Conservation (phyloP, 2,113 vertebrate genomes). For the Solenodon paradoxus region DNA sequence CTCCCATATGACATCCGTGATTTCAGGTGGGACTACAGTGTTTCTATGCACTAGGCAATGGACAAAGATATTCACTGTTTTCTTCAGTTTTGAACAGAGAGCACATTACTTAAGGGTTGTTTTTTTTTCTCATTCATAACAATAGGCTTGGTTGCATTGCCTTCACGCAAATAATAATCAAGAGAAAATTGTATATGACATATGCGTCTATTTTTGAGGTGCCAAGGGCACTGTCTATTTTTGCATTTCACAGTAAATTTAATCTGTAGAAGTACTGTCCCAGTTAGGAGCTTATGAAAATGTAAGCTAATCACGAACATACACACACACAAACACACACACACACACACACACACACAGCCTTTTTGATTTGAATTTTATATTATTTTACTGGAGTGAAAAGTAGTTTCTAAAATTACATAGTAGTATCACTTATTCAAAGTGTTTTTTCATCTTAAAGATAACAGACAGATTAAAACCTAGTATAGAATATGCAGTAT, state of each 20-base stretch:
- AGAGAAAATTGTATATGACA: neutral
- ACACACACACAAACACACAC: too few relatives aligned
- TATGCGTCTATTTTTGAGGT: neutral
- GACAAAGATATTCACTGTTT: rapidly evolving
- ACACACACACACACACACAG: rapidly evolving
- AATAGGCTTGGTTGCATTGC: neutral
- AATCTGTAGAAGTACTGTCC: neutral
- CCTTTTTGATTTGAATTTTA: neutral
- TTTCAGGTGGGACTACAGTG: constrained; percentile 32
- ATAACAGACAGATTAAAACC: neutral
- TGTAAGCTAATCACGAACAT: neutral
- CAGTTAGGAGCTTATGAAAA: neutral
- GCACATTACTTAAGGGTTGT: neutral
- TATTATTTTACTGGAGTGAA: neutral
- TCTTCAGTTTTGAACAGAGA: neutral
- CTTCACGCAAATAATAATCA: neutral
- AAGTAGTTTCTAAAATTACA: neutral
- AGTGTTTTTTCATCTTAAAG: neutral
- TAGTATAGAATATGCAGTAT: neutral
- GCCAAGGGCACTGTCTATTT: neutral
- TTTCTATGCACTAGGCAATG: rapidly evolving
- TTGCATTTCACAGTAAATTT: constrained; percentile 4
- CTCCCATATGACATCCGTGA: constrained; percentile 38
- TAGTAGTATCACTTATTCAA: neutral
- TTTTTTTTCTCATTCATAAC: neutral